phyloP scores from a whole-genome alignment of 1,140 invertebrate genomes.

The Doryteuthis pealeii region DNA sequence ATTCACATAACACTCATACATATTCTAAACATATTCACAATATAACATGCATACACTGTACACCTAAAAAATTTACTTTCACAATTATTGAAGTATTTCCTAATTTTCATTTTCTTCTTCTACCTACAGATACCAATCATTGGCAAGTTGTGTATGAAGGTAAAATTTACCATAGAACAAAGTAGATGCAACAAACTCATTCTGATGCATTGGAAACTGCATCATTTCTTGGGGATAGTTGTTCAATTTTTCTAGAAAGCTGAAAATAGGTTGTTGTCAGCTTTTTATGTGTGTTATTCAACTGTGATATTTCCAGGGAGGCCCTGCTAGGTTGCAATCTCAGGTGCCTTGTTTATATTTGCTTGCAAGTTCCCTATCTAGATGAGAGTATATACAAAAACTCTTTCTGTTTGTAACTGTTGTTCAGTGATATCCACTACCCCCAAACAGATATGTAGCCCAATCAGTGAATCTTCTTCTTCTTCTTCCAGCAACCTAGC shows the following conservation, averaged over 20 bases:
- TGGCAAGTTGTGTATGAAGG: conserved; percentile 40
- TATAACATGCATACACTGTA: no score
- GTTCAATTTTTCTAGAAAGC: conserved; percentile 8
- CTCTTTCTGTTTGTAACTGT: no score
- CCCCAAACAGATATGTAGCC: no score
- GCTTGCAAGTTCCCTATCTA: no score
- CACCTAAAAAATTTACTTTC: no score
- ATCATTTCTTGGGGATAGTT: conserved; percentile 7
- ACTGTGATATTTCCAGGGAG: not conserved
- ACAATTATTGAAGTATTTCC: no score
- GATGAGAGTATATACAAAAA: no score
- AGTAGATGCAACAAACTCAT: conserved; percentile 9
- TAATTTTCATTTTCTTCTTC: conserved; percentile 10
- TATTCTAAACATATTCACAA: no score
- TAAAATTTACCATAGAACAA: conserved; percentile 22
- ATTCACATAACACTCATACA: no score
- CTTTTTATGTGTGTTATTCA: conserved; percentile 6
- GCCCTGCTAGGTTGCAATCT: conserved; percentile 4
- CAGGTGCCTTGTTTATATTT: no score
- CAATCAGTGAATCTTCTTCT: no score
- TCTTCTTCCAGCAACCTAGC: conserved; percentile 7
- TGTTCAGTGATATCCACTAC: not conserved
- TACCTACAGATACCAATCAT: conserved; percentile 26
- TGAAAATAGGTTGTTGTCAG: conserved; percentile 5
- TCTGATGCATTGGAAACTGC: not conserved